Conservation (phyloP, 1,140 invertebrate species). For the Bombus sylvicola region DNA sequence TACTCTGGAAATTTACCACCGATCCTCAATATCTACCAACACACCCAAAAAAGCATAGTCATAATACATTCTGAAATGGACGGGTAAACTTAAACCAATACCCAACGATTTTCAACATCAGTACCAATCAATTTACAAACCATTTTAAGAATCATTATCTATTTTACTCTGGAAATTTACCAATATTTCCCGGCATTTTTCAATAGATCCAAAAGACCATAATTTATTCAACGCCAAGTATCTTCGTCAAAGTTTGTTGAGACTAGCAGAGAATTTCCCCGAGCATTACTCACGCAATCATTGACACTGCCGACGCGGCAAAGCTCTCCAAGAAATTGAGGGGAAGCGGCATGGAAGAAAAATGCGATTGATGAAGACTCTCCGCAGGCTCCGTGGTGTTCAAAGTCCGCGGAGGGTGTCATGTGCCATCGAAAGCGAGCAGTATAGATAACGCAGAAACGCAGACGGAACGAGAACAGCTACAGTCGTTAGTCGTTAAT, state of each 20-base stretch:
- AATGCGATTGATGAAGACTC: conserved; percentile 38
- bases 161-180: background rate
- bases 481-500: conserved; percentile 64
- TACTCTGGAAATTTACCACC: background rate
- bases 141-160: too few species aligned
- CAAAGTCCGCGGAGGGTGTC: conserved; percentile 77
- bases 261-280: background rate
- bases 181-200: background rate
- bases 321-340: conserved; percentile 44
- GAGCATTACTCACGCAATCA: conserved; percentile 22
- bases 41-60: background rate
- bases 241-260: background rate
- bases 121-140: too few species aligned
- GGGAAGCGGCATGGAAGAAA: background rate
- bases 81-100: too few species aligned
- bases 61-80: too few species aligned
- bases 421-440: conserved; percentile 68
- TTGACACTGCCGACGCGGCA: conserved; percentile 2
- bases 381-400: conserved; percentile 73
- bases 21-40: background rate
- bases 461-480: conserved; percentile 24
- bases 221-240: background rate
- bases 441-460: conserved; percentile 65
- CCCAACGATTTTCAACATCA: too few species aligned
- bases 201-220: background rate